These are phyloP conservation scores for Strongylocentrotus purpuratus DNA, from an alignment of 35 echinoderm and acorn worm species.

Conservation along the genomic window DNA sequence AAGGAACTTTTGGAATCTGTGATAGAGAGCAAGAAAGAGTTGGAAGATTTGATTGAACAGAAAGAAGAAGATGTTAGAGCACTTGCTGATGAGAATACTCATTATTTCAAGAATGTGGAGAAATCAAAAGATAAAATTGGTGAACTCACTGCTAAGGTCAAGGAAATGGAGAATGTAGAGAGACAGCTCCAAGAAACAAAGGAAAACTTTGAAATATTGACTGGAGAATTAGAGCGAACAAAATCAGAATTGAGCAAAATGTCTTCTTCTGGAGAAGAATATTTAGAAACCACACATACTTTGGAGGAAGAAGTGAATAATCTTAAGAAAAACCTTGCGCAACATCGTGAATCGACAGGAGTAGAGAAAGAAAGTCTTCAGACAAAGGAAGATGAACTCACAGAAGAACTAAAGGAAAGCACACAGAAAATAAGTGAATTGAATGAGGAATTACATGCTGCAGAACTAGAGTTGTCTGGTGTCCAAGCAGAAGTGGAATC, in stretches of 20 bases:
- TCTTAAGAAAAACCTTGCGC: not conserved
- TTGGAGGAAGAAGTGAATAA: conserved; percentile 54
- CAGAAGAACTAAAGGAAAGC: not conserved
- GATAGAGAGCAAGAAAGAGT: conserved; percentile 70
- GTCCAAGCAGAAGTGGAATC: not conserved
- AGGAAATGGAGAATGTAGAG: conserved; percentile 56
- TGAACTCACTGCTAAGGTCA: conserved; percentile 49
- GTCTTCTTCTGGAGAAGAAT: conserved; percentile 44
- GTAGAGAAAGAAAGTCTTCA: not conserved
- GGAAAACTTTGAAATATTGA: conserved; percentile 26
- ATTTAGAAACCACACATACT: conserved; percentile 30
- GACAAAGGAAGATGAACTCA: not conserved
- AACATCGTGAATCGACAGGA: not conserved
- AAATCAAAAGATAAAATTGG: conserved; percentile 70
- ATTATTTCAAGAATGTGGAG: conserved; percentile 81
- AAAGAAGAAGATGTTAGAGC: conserved; percentile 90
- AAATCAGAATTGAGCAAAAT: conserved; percentile 32
- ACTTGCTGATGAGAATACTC: conserved; percentile 82
- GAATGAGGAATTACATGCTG: not conserved
- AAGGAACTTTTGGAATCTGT: conserved; percentile 85
- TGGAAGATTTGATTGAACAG: conserved; percentile 79
- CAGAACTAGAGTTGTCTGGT: not conserved
- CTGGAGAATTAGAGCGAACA: conserved; percentile 40
- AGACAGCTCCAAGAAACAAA: conserved; percentile 29
- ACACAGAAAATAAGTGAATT: not conserved